Evolutionary conservation across 2,797 vertebrate species (phyloP).

Genomic region (Myotis findleyi): DNA sequence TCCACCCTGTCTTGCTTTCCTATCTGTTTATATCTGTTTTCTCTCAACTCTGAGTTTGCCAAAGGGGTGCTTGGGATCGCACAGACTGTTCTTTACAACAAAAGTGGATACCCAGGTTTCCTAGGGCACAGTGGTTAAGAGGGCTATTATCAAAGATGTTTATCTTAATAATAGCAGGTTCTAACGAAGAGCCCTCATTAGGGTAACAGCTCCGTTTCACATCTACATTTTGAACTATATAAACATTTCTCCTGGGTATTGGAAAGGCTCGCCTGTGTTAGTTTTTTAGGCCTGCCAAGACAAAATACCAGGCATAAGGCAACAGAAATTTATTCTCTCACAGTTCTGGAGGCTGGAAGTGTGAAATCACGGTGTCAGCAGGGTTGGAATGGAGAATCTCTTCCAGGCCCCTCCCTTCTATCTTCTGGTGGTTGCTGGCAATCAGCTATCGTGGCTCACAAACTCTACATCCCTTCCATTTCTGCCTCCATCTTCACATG

Average conservation of each 20-base stretch:
- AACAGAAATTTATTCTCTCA: neutral
- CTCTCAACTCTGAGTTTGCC: neutral
- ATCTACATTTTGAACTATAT: neutral
- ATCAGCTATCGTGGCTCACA: neutral
- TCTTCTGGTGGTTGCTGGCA: neutral
- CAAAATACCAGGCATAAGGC: neutral
- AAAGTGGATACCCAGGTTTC: neutral
- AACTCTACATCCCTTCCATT: neutral
- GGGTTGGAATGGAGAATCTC: neutral
- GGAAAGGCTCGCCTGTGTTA: neutral
- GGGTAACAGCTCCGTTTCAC: constrained; percentile 33
- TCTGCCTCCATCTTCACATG: neutral
- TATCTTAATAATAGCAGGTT: neutral
- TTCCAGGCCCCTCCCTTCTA: neutral
- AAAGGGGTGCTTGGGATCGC: neutral
- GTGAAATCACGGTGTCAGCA: neutral
- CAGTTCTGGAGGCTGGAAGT: neutral
- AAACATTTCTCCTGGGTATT: neutral
- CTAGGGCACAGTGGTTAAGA: neutral
- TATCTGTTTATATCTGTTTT: constrained; percentile 10
- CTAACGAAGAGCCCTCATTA: constrained; percentile 1
- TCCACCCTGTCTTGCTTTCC: neutral
- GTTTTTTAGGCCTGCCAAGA: neutral
- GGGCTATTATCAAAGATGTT: neutral
- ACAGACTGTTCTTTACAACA: neutral